Evolutionary conservation across 2,888 invertebrate genomes (phyloP).

Genomic region (Stegana nigrithorax): DNA sequence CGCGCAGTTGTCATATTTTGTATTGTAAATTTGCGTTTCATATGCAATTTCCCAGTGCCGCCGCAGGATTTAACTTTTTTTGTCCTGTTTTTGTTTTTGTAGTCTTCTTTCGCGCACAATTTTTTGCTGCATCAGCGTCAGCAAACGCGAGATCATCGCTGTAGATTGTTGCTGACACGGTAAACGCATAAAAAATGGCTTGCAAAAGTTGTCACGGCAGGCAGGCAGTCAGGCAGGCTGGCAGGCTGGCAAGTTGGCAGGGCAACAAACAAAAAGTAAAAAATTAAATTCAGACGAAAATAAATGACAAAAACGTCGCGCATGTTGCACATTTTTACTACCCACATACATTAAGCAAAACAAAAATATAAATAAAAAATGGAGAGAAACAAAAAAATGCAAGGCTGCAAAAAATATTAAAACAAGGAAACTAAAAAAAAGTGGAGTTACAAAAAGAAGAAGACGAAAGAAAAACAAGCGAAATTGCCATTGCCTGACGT

Average conservation of each 20-base stretch:
- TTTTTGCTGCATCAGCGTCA: slow-evolving; percentile 51
- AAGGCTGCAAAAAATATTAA: neutral
- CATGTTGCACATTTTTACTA: slow-evolving; percentile 16
- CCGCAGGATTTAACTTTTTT: neutral
- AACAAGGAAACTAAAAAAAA: too few species aligned
- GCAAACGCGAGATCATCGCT: slow-evolving; percentile 10
- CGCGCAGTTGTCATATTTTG: slow-evolving; percentile 43
- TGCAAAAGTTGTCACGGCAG: slow-evolving; percentile 26
- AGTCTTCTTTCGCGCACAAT: too few species aligned
- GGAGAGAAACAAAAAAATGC: neutral
- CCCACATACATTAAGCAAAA: slow-evolving; percentile 11
- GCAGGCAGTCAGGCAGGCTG: too few species aligned
- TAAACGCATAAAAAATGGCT: slow-evolving; percentile 5
- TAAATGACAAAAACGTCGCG: slow-evolving; percentile 6
- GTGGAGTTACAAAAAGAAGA: too few species aligned
- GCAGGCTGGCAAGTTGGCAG: too few species aligned
- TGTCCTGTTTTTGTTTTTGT: neutral
- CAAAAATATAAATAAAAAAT: neutral
- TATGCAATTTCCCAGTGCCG: slow-evolving; percentile 25
- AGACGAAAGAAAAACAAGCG: too few species aligned
- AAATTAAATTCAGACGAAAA: neutral
- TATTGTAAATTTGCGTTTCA: slow-evolving; percentile 47
- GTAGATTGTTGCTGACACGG: slow-evolving; percentile 19
- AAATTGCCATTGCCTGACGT: too few species aligned
- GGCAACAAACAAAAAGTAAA: slow-evolving; percentile 10